Evolutionary conservation across 37 sponge, comb jelly and placozoan genomes (phyloP).

Genomic region (Ianthella basta): DNA sequence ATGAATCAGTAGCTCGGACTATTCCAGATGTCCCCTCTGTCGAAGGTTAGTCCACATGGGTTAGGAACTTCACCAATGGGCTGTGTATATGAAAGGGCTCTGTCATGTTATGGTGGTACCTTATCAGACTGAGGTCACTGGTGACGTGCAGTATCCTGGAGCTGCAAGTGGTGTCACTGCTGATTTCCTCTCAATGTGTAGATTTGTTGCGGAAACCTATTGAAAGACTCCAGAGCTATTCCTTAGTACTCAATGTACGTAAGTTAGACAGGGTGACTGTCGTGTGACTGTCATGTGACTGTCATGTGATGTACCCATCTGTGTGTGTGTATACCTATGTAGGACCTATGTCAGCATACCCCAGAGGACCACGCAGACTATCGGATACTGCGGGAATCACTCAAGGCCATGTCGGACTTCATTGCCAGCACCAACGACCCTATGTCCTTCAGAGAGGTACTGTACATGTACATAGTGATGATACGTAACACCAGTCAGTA

Average conservation of each 20-base stretch:
- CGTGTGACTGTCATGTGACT: not conserved
- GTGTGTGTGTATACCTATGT: not conserved
- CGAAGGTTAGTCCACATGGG: not conserved
- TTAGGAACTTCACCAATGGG: too few relatives aligned
- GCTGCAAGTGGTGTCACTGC: too few relatives aligned
- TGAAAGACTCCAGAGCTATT: conserved; percentile 88
- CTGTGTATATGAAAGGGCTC: too few relatives aligned
- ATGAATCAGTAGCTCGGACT: not conserved
- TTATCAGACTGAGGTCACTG: too few relatives aligned
- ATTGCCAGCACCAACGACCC: conserved; percentile 89
- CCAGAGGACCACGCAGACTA: conserved; percentile 72
- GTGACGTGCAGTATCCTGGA: too few relatives aligned
- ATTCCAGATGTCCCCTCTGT: conserved; percentile 6
- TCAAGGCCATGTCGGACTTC: conserved; percentile 83
- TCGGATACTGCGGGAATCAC: conserved; percentile 64
- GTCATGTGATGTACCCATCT: not conserved
- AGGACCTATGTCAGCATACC: conserved; percentile 87
- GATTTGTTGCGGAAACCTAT: conserved; percentile 82
- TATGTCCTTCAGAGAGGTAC: conserved; percentile 68
- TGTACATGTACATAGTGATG: not conserved
- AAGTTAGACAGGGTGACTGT: too few relatives aligned
- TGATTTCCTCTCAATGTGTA: conserved; percentile 5
- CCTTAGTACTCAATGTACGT: conserved; percentile 79
- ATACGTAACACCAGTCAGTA: not conserved
- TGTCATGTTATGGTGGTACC: too few relatives aligned